phyloP scores from a whole-genome alignment of 2,888 invertebrate species.

The Lasioglossum marginatum region DNA sequence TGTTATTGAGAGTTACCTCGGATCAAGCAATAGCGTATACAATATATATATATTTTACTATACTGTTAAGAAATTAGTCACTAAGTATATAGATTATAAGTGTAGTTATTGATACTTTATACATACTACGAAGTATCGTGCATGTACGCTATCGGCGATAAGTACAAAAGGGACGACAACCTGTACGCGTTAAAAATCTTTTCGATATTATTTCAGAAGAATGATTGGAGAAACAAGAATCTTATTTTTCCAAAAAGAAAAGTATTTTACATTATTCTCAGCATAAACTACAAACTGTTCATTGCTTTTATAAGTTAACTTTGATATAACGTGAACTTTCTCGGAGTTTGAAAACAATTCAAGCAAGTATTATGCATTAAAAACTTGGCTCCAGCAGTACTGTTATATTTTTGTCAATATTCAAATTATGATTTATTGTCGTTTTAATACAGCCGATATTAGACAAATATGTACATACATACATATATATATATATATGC shows the following conservation, averaged over 20 bases:
- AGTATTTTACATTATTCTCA: neutral
- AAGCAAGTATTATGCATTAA: neutral
- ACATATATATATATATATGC: neutral
- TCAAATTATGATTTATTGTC: neutral
- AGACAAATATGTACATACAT: constrained; percentile 5
- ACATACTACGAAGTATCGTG: constrained; percentile 47
- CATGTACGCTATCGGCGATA: constrained; percentile 14
- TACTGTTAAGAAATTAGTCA: constrained; percentile 65
- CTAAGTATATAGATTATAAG: constrained; percentile 42
- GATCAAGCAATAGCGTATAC: constrained; percentile 79
- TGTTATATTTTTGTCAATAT: neutral
- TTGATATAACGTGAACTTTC: neutral
- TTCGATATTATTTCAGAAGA: neutral
- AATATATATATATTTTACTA: constrained; percentile 71
- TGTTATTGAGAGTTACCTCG: constrained; percentile 72
- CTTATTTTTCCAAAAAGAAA: neutral
- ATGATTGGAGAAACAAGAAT: neutral
- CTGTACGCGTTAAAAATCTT: neutral
- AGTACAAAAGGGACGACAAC: neutral
- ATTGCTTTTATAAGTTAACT: neutral
- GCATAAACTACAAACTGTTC: neutral
- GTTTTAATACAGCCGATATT: neutral
- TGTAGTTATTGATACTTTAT: constrained; percentile 11
- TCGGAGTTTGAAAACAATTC: neutral
- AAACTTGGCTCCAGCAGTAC: neutral